Base-by-base conservation (phyloP, 2,888 invertebrate genomes). In the Hoplodrina ambigua region DNA sequence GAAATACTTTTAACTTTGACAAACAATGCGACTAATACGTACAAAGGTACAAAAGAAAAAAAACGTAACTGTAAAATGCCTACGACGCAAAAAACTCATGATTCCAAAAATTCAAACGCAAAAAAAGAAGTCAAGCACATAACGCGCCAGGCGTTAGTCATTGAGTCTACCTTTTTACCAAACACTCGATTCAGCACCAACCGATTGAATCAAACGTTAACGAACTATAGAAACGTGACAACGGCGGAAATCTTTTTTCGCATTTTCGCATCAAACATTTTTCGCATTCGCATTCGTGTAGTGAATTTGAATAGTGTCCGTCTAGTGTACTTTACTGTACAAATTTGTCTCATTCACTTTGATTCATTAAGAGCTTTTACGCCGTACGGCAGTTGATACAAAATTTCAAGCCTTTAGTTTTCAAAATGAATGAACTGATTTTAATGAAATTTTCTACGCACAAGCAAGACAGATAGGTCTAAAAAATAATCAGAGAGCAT, bases 171-270 rank as follows among this genome's bases (percentile, higher is more conserved):
- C 80, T 82, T 85, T 84, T 83, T 74, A 80, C 69, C 72, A 85
- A 84, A 84, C 85, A 81, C 78, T 79, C 73, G 73, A 85, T 78
- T 86, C 84, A 85, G 85, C 88, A 84, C 75, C 81, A 77, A 75
- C 76, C 83, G 85, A 86, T 88, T 87, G 87, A 85, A 89, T 89
- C 82, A 84, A 72, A 73, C 84, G 88, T 83, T 89, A 89, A 89
- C 89, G 89, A 89, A 89, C 90, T 89, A 89, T 88, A 88, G 84
- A 84, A 76, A 87, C 83, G 86, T 87, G 87, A 87, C 86, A 85
- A 79, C 81, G 73, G 77, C 52, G 73, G 59, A 56, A 80, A 78
- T 80, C 83, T 86, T 89, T 78, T 89, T 89, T 86, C 76, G 52
- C 72, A 73, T 77, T 60, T 73, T 80, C 68, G 71, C 70, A 80